Evolutionary conservation across 2,797 vertebrate species (phyloP).

Genomic region (Acanthis flammea): DNA sequence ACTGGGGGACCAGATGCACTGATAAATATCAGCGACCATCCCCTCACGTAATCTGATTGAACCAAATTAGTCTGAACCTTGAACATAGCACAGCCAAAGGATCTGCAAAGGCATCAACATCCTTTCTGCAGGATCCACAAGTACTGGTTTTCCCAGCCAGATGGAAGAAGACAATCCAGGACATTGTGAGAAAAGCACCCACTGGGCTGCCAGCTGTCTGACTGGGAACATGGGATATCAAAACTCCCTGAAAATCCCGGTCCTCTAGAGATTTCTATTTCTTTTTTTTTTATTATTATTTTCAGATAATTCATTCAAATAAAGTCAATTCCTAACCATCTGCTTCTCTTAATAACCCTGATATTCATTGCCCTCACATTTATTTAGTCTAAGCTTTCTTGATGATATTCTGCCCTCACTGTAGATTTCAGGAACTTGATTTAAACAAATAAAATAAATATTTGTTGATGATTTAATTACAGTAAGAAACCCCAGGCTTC

Average conservation of each 20-base stretch:
- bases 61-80: neutral
- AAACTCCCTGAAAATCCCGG: neutral
- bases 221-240: neutral
- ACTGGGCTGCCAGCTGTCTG: neutral
- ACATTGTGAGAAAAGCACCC: neutral
- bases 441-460: constrained; percentile 1
- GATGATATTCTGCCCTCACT: neutral
- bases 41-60: neutral
- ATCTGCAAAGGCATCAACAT: neutral
- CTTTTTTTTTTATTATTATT: fast-evolving
- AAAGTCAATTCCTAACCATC: neutral
- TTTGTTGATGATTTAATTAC: neutral
- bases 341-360: neutral
- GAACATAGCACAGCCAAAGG: neutral
- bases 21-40: neutral
- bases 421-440: neutral
- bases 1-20: neutral
- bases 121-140: neutral
- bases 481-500: neutral
- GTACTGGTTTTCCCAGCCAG: neutral
- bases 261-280: neutral
- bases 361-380: neutral
- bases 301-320: neutral
- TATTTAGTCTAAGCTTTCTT: neutral
- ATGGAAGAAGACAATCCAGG: neutral